Conservation (phyloP, 2,797 vertebrate species). For the Lutra lutra region DNA sequence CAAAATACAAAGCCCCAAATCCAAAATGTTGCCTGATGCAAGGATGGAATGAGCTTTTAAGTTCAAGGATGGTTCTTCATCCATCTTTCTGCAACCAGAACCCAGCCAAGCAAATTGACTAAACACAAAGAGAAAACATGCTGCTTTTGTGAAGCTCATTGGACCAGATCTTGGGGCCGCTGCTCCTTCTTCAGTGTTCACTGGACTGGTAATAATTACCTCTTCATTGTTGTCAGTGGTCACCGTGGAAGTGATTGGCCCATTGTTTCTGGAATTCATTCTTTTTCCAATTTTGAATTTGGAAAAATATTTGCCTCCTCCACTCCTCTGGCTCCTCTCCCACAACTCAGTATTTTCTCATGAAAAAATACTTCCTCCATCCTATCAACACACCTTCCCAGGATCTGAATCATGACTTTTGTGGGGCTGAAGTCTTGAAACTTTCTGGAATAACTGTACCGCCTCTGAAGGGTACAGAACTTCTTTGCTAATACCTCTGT, state of each 20-base stretch:
- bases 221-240: not conserved
- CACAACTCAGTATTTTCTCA: not conserved
- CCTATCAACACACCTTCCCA: not conserved
- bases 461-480: not conserved
- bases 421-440: not conserved
- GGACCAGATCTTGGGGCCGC: no score
- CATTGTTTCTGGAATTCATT: not conserved
- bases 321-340: not conserved
- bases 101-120: not conserved
- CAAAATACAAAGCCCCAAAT: not conserved
- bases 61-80: not conserved
- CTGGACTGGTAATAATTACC: not conserved
- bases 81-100: not conserved
- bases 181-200: not conserved
- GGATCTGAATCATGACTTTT: no score
- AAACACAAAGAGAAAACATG: not conserved
- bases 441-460: not conserved
- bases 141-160: not conserved
- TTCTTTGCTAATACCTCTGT: not conserved
- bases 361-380: not conserved
- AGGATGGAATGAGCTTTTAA: not conserved
- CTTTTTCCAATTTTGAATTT: constrained; percentile 50
- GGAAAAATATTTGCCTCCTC: constrained; percentile 15
- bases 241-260: not conserved
- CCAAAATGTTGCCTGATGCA: accelerated